Base-by-base conservation (phyloP, 2,888 invertebrate species). In the Erebia aethiops region DNA sequence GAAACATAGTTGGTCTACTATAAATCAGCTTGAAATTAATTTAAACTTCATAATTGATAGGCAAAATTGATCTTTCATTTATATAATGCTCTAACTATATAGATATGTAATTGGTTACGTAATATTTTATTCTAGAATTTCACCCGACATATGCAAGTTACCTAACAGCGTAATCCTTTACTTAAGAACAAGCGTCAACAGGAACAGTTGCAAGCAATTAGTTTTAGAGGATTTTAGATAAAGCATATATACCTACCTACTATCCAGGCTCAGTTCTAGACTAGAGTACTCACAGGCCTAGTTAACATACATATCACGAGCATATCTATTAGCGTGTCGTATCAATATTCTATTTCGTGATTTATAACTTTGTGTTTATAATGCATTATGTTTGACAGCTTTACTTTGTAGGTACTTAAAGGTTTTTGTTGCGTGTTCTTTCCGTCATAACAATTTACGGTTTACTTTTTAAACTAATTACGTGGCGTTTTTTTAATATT, bases 401-500 rank as follows among this genome's bases (percentile, higher is more conserved):
- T 35, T 26, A 0, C 26, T 26, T 3, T 26, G 26, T n/a, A n/a
- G n/a, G n/a, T n/a, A n/a, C n/a, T 26, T 3, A 43, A 43, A 46
- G 14, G 26, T n/a, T 26, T 8, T 14, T 26, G 0, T 58, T 35
- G 35, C n/a, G 57, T n/a, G 26, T 26, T 26, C 3, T 46, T 35
- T 43, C 61, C 18, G 14, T 21, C 62, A 49, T 46, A 49, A 43
- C 14, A 62, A 62, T 56, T 41, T 13, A 60, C 58, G 52, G 46
- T 60, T 49, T 13, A 49, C 43, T 18, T 62, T 65, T 62, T 65
- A 51, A 51, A 67, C 57, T 70, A 63, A 72, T 70, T 70, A 70
- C 43, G 58, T 67, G 70, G 18, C 70, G 41, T 66, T 66, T 41
- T 63, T 49, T 21, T 69, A 72, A 70, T 67, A 62, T 62, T 46